These are phyloP conservation scores for Poeciliopsis occidentalis DNA, from an alignment of 2,113 vertebrate genomes.

Conservation along the genomic window DNA sequence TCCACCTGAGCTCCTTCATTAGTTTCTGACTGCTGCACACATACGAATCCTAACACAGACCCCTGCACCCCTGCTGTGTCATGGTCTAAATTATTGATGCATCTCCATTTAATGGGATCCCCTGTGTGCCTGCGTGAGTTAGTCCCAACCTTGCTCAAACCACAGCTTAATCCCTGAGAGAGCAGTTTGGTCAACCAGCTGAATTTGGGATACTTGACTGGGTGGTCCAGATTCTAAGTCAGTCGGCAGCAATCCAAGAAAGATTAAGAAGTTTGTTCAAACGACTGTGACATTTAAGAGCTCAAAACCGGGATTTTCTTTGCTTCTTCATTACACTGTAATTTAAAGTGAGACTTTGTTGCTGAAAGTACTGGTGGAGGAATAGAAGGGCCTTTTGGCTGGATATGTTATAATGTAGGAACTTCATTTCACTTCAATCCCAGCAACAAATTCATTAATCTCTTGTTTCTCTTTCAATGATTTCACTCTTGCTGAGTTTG, in stretches of 20 bases:
- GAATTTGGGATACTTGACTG: conserved; percentile 47
- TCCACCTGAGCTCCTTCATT: conserved; percentile 67
- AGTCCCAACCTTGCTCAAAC: conserved; percentile 18
- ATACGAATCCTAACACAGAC: conserved; percentile 2
- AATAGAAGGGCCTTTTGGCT: neutral
- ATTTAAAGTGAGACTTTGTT: neutral
- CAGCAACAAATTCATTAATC: neutral
- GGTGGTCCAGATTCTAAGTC: conserved; percentile 9
- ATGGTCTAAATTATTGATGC: conserved; percentile 74
- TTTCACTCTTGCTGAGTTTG: too few species aligned
- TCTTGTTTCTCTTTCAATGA: neutral
- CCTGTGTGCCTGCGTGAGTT: conserved; percentile 40
- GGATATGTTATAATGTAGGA: neutral
- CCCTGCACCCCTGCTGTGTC: conserved; percentile 54
- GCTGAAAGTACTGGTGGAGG: neutral
- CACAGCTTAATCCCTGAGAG: conserved; percentile 49
- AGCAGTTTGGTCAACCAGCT: conserved; percentile 44
- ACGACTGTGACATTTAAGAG: neutral
- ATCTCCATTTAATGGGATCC: conserved; percentile 66
- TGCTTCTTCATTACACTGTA: neutral
- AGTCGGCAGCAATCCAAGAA: conserved; percentile 7
- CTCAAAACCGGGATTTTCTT: neutral
- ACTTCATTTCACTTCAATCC: neutral
- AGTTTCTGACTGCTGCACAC: conserved; percentile 3
- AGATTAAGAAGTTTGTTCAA: conserved; percentile 3